Base-by-base conservation (phyloP, 2,113 vertebrate species). In the Caranx melampygus region DNA sequence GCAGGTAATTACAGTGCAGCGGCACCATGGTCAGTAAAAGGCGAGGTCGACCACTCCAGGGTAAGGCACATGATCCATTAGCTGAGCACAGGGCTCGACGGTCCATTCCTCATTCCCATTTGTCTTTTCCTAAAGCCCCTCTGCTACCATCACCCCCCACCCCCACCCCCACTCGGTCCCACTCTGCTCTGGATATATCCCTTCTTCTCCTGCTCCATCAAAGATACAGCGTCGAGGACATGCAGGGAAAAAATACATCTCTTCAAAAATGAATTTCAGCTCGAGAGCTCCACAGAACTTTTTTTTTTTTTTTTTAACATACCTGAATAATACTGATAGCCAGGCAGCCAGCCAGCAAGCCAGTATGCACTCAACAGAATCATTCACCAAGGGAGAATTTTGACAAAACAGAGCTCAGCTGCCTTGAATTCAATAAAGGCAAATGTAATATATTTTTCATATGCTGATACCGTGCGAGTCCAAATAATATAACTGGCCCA, bases 51-150 rank as follows among this genome's bases (percentile, higher is more conserved):
- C 81, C 82, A 86, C 89, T 92, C 84, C 79, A 51, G 86, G 81
- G 81, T 82, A 81, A 86, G 84, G 75, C 75, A 44, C 75, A 84
- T 90, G 92, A 92, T 92, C 92, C 91, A 94, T 94, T 93, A 93
- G 86, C 87, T 65, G 80, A 88, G 82, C 87, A 31, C 72, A 44
- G 81, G 75, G 85, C 91, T 89, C 75, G 75, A 88, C 62, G 82
- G 79, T 66, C 79, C 83, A 84, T 89, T 91, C 79, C 77, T 92
- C 90, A 83, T 87, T 76, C 84, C 85, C 84, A 90, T 92, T 92
- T 91, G 89, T 91, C 90, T 91, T 83, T 81, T 45, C 67, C 70
- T 64, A 57, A 84, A 87, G 80, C 61, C 82, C 68, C 45, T 60
- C 54, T 8, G 10, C 59, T 31, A 52, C 77, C 75, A 68, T 71